Conservation (phyloP, 1,140 invertebrate species). For the Scylla paramamosain region DNA sequence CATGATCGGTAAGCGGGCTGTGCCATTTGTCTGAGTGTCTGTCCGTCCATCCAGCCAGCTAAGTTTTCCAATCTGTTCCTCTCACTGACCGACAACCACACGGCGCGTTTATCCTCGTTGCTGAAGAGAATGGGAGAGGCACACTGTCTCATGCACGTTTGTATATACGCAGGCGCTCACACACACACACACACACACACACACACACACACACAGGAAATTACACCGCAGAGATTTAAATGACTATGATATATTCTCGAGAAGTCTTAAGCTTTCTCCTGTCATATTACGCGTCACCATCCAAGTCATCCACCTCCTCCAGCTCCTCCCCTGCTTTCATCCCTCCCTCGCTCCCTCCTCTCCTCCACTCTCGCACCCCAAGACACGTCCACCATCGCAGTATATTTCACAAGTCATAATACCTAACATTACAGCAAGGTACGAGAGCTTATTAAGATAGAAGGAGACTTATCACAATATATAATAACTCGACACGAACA, state of each 20-base stretch:
- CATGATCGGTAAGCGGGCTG: no score
- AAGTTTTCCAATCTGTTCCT: no score
- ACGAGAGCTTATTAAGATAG: slow-evolving; percentile 12
- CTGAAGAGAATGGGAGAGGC: no score
- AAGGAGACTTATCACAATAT: not conserved
- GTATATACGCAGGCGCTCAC: not conserved
- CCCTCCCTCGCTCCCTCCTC: no score
- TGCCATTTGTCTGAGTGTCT: no score
- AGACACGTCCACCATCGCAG: not conserved
- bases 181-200: slow-evolving; percentile 8
- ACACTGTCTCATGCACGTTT: not conserved
- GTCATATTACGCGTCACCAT: not conserved
- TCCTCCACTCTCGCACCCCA: no score
- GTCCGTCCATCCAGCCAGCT: no score
- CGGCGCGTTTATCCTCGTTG: no score
- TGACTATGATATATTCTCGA: not conserved
- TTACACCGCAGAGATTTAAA: not conserved
- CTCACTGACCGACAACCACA: no score
- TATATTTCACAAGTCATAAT: not conserved
- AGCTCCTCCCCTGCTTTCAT: not conserved
- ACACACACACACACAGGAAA: slow-evolving; percentile 22
- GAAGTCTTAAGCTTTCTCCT: not conserved
- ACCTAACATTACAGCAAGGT: not conserved
- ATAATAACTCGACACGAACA: not conserved
- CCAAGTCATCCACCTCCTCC: not conserved